Conservation (phyloP, 2,888 invertebrate species). For the Cotesia congregata region DNA sequence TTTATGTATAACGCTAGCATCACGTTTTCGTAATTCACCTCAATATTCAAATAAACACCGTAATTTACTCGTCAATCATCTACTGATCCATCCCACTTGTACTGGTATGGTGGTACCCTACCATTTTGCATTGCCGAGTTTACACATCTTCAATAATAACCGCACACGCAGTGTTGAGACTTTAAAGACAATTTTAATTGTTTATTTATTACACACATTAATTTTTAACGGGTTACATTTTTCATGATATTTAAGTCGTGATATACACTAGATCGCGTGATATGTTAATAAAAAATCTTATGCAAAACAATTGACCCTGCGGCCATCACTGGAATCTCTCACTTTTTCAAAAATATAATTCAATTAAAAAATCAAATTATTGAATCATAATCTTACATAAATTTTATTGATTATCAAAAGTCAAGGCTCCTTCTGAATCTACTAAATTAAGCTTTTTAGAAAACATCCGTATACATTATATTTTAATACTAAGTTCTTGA, state of each 20-base stretch:
- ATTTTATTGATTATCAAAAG: too few relatives aligned
- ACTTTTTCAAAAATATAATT: too few relatives aligned
- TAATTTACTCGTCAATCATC: slow-evolving; percentile 33
- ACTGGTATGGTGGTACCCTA: background rate
- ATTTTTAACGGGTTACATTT: slow-evolving; percentile 17
- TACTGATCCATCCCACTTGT: slow-evolving; percentile 7
- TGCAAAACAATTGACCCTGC: too few relatives aligned
- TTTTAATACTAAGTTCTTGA: too few relatives aligned
- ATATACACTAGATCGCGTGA: slow-evolving; percentile 42
- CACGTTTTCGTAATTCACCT: slow-evolving; percentile 15
- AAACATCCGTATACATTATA: too few relatives aligned
- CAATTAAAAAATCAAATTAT: too few relatives aligned
- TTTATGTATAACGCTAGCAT: background rate
- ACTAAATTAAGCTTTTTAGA: too few relatives aligned
- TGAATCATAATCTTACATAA: too few relatives aligned
- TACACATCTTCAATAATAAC: background rate
- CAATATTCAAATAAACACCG: background rate
- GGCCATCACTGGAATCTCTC: too few relatives aligned
- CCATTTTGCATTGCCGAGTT: background rate
- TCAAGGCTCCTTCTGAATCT: too few relatives aligned
- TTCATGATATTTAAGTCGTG: slow-evolving; percentile 2
- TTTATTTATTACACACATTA: background rate
- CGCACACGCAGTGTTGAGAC: background rate
- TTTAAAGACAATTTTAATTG: slow-evolving; percentile 9
- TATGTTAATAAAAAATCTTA: slow-evolving; percentile 37